Evolutionary conservation across 2,113 vertebrate species (phyloP), one percentile per base, ranked within the genome.

Genomic region (Pelecanoides urinatrix): DNA sequence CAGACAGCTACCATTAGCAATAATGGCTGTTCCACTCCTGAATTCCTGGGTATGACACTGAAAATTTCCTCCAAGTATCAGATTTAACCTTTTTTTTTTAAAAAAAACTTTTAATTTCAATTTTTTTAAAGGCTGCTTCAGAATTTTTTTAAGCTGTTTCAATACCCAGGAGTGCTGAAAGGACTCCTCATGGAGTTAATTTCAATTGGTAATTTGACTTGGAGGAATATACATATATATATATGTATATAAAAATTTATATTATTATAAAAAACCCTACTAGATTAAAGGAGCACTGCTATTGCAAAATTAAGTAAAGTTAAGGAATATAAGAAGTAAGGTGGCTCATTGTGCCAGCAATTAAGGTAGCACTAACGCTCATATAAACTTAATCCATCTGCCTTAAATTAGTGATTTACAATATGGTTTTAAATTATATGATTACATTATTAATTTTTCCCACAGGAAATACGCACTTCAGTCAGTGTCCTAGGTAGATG

Each of bases 11-110:
- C 44, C 36, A 89, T 53, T 63, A 67, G 38, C 27, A 72, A 49
- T 49, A 89, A 85, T 29, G 62, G 66, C 40, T 95, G 74, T 86
- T 95, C 83, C n/a, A 82, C 23, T 52, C 47, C 52, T 88, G 95
- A 94, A 92, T 94, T 92, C 74, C n/a, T 45, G 42, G 52, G 59
- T 91, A 68, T 49, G 52, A 81, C 30, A 86, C 36, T 79, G 61
- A 95, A 97, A 92, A 95, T 71, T 85, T 94, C 55, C 56, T 72
- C 42, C 76, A 83, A 89, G 45, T 68, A 95, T 62, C 77, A 90
- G 74, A 87, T 50, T 70, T 90, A 91, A 85, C 38, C 26, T 52
- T 34, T 87, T 90, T 96, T 96, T 97, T 79, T 45, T 11, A 25
- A n/a, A n/a, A n/a, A n/a, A n/a, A n/a, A n/a, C 9, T 88, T 85